These are phyloP conservation scores for Charadrius vociferus DNA, from an alignment of 2,113 vertebrate genomes.

Conservation along the genomic window DNA sequence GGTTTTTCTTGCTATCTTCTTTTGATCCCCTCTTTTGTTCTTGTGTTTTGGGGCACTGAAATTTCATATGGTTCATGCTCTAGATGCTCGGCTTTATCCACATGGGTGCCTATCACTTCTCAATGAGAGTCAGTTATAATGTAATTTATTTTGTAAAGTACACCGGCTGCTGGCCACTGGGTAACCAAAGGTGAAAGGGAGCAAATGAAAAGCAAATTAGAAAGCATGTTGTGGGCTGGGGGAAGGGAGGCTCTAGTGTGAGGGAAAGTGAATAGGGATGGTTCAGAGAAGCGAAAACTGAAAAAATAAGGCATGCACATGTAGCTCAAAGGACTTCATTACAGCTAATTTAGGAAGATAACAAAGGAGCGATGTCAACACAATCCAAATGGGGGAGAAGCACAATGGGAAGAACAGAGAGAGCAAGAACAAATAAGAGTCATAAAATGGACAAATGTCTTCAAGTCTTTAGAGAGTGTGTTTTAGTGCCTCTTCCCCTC, in stretches of 20 bases:
- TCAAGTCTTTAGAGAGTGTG: conserved; percentile 25
- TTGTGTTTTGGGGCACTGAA: neutral
- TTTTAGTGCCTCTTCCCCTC: conserved; percentile 55
- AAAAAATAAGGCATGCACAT: conserved; percentile 51
- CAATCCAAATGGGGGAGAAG: conserved; percentile 20
- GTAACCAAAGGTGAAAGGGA: conserved; percentile 47
- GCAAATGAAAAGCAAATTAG: conserved; percentile 19
- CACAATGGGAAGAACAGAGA: conserved; percentile 34
- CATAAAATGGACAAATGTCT: conserved; percentile 44
- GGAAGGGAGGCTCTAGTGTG: neutral
- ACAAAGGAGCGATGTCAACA: conserved; percentile 57
- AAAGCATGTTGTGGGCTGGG: neutral
- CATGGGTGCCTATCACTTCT: neutral
- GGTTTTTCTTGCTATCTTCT: neutral
- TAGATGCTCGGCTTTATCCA: neutral
- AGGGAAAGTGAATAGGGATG: neutral
- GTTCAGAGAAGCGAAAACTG: neutral
- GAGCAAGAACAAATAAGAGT: conserved; percentile 48
- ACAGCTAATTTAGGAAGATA: conserved; percentile 67
- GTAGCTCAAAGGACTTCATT: conserved; percentile 53
- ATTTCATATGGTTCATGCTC: neutral
- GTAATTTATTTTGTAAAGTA: neutral
- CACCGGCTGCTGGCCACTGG: neutral
- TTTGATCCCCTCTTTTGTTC: neutral
- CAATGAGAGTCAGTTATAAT: neutral